A percentile compares a stretch with the other conserved stretches of the same genome.
These are phyloP conservation scores for Hyphantria cunea DNA, from an alignment of 1,140 invertebrate genomes.

Conservation along the genomic window DNA sequence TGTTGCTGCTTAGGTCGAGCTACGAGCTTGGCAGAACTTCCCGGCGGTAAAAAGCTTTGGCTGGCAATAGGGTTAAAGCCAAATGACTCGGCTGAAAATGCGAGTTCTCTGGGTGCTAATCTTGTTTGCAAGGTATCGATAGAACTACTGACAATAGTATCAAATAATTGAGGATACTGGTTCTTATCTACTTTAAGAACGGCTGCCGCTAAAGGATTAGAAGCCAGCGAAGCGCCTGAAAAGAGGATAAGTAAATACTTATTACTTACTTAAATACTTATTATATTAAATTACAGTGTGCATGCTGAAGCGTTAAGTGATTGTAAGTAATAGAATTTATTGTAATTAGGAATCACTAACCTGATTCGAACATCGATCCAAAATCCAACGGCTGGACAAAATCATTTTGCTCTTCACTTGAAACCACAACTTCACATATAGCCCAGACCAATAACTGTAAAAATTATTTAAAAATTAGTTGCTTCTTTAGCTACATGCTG, in stretches of 20 bases:
- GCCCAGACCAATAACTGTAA: constrained; percentile 71
- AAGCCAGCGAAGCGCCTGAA: constrained; percentile 76
- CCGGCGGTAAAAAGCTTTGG: constrained; percentile 63
- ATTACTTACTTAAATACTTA: constrained; percentile 30
- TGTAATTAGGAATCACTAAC: constrained; percentile 33
- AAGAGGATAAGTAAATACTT: constrained; percentile 40
- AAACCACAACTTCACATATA: constrained; percentile 60
- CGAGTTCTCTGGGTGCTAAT: constrained; percentile 60
- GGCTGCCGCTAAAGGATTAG: constrained; percentile 64
- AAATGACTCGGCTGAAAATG: constrained; percentile 70
- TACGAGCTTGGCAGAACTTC: constrained; percentile 54
- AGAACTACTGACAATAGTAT: constrained; percentile 73
- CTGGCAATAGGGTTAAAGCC: constrained; percentile 77
- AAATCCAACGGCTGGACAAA: constrained; percentile 72
- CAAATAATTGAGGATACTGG: constrained; percentile 73
- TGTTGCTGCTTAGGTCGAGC: constrained; percentile 48
- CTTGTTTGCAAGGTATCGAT: constrained; percentile 72
- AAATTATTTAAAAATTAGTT: constrained; percentile 13
- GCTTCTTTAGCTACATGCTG: constrained; percentile 3
- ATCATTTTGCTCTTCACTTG: constrained; percentile 59
- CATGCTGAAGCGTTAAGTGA: constrained; percentile 10
- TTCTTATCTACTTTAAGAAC: constrained; percentile 74
- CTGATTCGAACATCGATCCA: constrained; percentile 57
- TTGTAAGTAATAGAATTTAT: constrained; percentile 7
- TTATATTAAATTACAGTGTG: constrained; percentile 33